Evolutionary conservation across 1,140 invertebrate species (phyloP), one percentile per base, ranked within the genome.

Genomic region (Augochlora pura): DNA sequence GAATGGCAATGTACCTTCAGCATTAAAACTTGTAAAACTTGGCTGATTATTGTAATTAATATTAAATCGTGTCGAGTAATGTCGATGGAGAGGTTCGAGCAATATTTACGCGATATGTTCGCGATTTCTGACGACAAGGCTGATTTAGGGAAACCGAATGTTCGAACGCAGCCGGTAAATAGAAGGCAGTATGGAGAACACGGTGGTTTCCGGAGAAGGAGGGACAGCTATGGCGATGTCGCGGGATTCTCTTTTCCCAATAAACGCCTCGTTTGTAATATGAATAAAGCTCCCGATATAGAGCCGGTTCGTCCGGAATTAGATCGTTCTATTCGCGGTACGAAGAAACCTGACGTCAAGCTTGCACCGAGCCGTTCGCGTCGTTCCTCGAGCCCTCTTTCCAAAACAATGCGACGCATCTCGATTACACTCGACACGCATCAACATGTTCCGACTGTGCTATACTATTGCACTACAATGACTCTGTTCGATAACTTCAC

Each of bases 221-320:
- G n/a, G 32, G 54, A 77, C 57, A 65, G 63, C 68, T 49, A 68
- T 69, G 70, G 46, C 59, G 21, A 21, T 82, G 60, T 76, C 59
- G 60, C 52, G 49, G 74, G 68, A n/a, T 64, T 85, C 60, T 76
- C 77, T 81, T 81, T 76, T 82, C 69, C 42, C 63, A 42, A 84
- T 85, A 86, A 89, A 86, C 72, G 82, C 71, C 76, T 90, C 84
- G 88, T 89, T 90, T 88, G 89, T 91, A 92, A 92, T 91, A 91
- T 90, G 91, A 93, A 93, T 92, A 93, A 92, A 89, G 88, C 86
- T 86, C 86, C 87, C 83, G 81, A 91, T 90, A 91, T 92, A 92
- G 92, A 88, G 54, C 52, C 89, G 39, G 80, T 57, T 70, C 78
- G 79, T 82, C 86, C 89, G 57, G 88, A 92, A 90, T 92, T 92